phyloP scores from a whole-genome alignment of 2,113 vertebrate genomes.

The Sminthopsis crassicaudata region DNA sequence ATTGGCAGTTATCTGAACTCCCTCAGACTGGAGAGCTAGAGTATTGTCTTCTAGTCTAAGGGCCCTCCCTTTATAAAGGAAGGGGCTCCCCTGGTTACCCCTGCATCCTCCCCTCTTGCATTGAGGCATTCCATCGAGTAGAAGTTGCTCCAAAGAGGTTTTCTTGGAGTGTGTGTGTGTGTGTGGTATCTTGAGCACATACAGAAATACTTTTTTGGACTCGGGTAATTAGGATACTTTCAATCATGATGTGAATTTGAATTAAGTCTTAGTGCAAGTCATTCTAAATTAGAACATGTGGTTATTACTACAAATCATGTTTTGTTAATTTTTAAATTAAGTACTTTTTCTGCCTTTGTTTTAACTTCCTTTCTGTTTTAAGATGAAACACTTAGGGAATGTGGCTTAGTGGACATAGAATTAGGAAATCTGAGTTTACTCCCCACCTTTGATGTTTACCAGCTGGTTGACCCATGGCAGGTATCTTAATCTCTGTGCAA shows the following conservation, averaged over 20 bases:
- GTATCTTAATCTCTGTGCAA: neutral
- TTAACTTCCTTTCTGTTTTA: slow-evolving; percentile 42
- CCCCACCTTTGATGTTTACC: neutral
- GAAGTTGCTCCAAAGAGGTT: neutral
- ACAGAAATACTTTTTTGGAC: neutral
- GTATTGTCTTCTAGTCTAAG: neutral
- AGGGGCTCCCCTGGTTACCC: neutral
- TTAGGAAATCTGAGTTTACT: neutral
- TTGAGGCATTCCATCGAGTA: neutral
- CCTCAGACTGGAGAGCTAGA: slow-evolving; percentile 12
- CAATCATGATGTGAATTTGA: neutral
- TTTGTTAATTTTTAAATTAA: slow-evolving; percentile 30
- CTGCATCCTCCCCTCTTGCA: neutral
- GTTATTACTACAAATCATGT: slow-evolving; percentile 31
- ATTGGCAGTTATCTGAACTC: neutral
- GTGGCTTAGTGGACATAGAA: neutral
- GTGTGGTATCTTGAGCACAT: neutral
- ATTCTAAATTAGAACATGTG: neutral
- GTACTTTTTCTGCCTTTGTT: slow-evolving; percentile 12
- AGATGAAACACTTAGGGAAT: neutral
- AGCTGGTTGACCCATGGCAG: neutral
- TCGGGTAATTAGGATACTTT: neutral
- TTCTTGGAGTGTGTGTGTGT: neutral
- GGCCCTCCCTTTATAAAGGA: neutral
- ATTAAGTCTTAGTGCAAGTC: neutral